Evolutionary conservation across 2,888 invertebrate genomes (phyloP).

Genomic region (Aplocera efformata): DNA sequence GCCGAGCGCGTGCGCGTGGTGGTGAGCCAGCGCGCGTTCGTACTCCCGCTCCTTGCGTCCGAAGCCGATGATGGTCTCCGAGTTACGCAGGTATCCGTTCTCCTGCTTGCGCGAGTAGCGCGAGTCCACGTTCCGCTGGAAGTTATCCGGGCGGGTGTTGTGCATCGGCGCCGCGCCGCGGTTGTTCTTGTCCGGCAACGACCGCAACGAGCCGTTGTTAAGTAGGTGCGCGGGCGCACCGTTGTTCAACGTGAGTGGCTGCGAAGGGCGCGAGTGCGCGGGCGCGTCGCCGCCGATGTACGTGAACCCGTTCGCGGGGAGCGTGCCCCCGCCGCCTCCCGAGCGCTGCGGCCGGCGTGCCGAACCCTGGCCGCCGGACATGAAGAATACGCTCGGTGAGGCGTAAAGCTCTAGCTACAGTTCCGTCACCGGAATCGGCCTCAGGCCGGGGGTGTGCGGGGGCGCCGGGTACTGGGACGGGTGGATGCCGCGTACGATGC

Average conservation of each 20-base stretch:
- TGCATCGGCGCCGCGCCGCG: conserved; percentile 54
- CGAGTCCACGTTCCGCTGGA: conserved; percentile 73
- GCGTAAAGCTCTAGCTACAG: conserved; percentile 98
- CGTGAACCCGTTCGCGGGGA: conserved; percentile 87
- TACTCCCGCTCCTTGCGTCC: conserved; percentile 58
- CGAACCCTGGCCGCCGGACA: conserved; percentile 82
- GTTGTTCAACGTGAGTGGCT: conserved; percentile 74
- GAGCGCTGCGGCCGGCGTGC: conserved; percentile 73
- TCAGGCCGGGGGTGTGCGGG: conserved; percentile 72
- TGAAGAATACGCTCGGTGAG: conserved; percentile 90
- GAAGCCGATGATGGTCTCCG: conserved; percentile 69
- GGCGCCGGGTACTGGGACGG: conserved; percentile 76
- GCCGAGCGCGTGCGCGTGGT: conserved; percentile 29
- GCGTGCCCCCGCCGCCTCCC: conserved; percentile 81
- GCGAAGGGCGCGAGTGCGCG: conserved; percentile 44
- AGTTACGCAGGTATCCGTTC: conserved; percentile 72
- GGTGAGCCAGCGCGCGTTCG: conserved; percentile 35
- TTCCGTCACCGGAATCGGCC: conserved; percentile 93
- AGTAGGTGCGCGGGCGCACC: conserved; percentile 74
- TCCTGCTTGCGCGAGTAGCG: conserved; percentile 76
- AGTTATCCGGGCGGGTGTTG: conserved; percentile 67
- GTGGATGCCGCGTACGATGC: conserved; percentile 85
- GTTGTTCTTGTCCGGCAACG: conserved; percentile 70
- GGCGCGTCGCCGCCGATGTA: conserved; percentile 86
- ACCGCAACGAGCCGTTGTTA: conserved; percentile 76